Base-by-base conservation (phyloP, 2,888 invertebrate genomes). In the Thymelicus acteon region DNA sequence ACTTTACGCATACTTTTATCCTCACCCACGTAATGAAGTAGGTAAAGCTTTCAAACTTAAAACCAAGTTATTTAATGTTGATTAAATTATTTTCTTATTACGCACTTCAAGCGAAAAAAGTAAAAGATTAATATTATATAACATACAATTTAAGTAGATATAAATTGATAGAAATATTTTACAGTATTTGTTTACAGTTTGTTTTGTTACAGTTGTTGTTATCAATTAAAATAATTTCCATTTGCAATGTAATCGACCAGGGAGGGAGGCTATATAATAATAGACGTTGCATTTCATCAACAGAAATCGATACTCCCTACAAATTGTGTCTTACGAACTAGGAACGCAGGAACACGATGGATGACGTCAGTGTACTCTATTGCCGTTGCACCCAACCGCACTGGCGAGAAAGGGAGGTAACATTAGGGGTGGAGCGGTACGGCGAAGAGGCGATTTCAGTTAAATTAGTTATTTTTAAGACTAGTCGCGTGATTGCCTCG, bases 261-360 rank as follows among this genome's bases (percentile, higher is more conserved):
- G 15, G 52, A 67, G 60, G 44, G 37, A 61, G 67, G 54, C 44
- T 54, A 61, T 54, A 49, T 24, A 44, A 49, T 24, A 44, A 58
- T 10, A 61, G 40, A 62, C 54, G 62, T 47, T 62, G 68, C 68
- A 68, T 57, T 68, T 68, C 57, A 68, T 68, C 62, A 62, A 57
- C 62, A 68, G 62, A 62, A 68, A 68, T 68, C 68, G 62, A 68
- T 68, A 62, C 61, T 54, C 57, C 40, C 67, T 57, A 68, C 62
- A 62, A 60, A 54, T 68, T 52, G 61, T 67, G 61, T 54, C 52
- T 39, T 47, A 54, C 44, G 6, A 68, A 62, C 68, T 68, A 68
- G 68, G 68, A 68, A 62, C 62, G 62, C 68, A 68, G 68, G 62
- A 61, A 68, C 67, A 44, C 60, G 68, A 7, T 6, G 49, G 68